These are phyloP conservation scores for Brachylomia viminalis DNA, from an alignment of 2,888 invertebrate species.

Conservation along the genomic window DNA sequence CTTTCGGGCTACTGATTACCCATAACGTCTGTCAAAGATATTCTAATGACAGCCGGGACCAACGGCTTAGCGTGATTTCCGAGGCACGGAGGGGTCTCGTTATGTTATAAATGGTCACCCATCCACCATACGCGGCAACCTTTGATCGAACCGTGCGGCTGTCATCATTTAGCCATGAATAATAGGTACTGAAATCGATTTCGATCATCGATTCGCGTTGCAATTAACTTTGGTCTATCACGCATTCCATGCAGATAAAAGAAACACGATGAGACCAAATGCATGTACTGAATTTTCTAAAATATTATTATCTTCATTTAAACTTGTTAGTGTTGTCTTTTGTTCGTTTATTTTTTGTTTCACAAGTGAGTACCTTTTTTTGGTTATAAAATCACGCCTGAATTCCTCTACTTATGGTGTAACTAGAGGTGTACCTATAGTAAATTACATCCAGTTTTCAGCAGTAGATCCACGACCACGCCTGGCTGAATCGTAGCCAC, in stretches of 20 bases:
- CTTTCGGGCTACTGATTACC: background rate
- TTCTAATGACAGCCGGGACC: background rate
- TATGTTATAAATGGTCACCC: background rate
- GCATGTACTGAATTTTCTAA: background rate
- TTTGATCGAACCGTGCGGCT: background rate
- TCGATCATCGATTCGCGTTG: constrained; percentile 12
- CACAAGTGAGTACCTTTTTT: constrained; percentile 32
- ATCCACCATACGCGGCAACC: background rate
- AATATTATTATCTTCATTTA: background rate
- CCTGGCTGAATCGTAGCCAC: background rate
- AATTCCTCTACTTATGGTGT: too few species aligned
- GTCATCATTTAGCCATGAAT: background rate
- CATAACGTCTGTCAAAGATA: background rate
- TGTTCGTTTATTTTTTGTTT: background rate
- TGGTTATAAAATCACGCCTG: too few species aligned
- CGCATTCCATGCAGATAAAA: background rate
- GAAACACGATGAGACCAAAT: constrained; percentile 9
- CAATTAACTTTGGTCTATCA: constrained; percentile 5
- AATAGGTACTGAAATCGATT: background rate
- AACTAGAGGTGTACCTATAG: background rate
- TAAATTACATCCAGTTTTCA: background rate
- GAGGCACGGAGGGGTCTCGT: background rate
- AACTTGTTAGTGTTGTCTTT: background rate
- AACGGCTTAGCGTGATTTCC: background rate
- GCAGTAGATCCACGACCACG: background rate